Percentiles rank a stretch among this genome's conserved stretches.
Conservation (phyloP, 2,113 vertebrate species). For the Ctenomys sociabilis region DNA sequence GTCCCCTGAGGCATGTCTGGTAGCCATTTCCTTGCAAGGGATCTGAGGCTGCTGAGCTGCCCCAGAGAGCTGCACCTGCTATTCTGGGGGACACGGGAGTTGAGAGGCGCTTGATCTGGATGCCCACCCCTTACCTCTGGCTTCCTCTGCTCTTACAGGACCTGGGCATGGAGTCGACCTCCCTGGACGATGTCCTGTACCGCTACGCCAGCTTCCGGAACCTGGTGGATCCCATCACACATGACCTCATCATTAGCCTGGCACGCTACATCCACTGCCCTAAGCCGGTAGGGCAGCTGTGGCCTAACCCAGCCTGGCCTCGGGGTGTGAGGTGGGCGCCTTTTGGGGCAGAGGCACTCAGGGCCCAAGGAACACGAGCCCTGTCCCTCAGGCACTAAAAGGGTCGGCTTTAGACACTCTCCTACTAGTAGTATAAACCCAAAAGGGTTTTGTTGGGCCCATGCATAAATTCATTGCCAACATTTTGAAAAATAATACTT, state of each 20-base stretch:
- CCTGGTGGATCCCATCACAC: conserved; percentile 98
- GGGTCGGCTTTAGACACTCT: background rate
- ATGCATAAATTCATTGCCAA: background rate
- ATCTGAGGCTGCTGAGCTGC: background rate
- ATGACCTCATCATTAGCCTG: conserved; percentile 98
- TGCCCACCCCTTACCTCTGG: conserved; percentile 44
- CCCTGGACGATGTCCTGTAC: conserved; percentile 97
- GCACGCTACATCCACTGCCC: conserved; percentile 97
- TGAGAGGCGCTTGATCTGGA: background rate
- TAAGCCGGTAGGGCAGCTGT: conserved; percentile 89
- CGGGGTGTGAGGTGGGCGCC: background rate
- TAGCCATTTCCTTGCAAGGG: background rate
- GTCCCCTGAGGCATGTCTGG: background rate
- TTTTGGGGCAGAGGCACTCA: background rate
- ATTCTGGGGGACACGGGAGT: background rate
- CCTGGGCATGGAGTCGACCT: conserved; percentile 98
- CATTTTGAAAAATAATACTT: background rate
- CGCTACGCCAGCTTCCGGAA: conserved; percentile 99
- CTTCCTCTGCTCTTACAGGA: conserved; percentile 89
- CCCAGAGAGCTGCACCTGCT: background rate
- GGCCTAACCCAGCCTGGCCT: background rate
- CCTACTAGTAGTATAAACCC: background rate
- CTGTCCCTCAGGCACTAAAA: background rate
- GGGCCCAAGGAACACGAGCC: background rate
- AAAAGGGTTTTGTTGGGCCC: background rate